phyloP scores from a whole-genome alignment of 2,797 vertebrate genomes.

The Schizothorax lantsangensis region DNA sequence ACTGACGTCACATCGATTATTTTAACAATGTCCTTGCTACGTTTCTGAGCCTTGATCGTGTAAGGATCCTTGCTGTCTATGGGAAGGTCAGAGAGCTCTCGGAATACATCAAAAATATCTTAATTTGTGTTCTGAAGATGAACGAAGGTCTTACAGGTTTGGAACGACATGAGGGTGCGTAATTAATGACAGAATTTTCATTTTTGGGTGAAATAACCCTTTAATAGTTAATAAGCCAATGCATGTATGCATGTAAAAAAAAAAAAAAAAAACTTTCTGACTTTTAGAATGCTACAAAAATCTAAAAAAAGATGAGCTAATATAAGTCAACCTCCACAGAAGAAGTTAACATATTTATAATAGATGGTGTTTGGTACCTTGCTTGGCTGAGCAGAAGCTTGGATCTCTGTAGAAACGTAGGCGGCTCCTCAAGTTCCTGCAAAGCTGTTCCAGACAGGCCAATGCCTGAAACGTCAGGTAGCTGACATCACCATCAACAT shows the following conservation, averaged over 20 bases:
- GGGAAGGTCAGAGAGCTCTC: background rate
- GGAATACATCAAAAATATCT: background rate
- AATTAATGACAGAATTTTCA: background rate
- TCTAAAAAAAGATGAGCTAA: background rate
- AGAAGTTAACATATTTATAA: background rate
- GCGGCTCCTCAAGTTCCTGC: slow-evolving; percentile 82
- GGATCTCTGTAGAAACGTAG: slow-evolving; percentile 94
- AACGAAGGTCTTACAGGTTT: background rate
- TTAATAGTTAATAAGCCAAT: background rate
- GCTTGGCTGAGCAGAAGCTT: slow-evolving; percentile 87
- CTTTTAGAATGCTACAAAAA: background rate
- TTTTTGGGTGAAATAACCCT: background rate
- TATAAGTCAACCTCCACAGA: background rate
- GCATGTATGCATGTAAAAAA: too few relatives aligned
- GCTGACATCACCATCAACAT: slow-evolving; percentile 80
- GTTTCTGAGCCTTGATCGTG: too few relatives aligned
- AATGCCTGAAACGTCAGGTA: slow-evolving; percentile 84
- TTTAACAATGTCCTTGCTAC: too few relatives aligned
- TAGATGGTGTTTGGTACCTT: slow-evolving; percentile 75
- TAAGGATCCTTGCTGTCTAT: too few relatives aligned
- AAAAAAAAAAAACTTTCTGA: background rate
- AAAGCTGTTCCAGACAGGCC: slow-evolving; percentile 90
- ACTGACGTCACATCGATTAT: background rate
- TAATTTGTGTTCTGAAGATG: background rate
- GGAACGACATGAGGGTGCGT: background rate